Conservation (phyloP, 2,888 invertebrate species). For the Dryocosmus kuriphilus region DNA sequence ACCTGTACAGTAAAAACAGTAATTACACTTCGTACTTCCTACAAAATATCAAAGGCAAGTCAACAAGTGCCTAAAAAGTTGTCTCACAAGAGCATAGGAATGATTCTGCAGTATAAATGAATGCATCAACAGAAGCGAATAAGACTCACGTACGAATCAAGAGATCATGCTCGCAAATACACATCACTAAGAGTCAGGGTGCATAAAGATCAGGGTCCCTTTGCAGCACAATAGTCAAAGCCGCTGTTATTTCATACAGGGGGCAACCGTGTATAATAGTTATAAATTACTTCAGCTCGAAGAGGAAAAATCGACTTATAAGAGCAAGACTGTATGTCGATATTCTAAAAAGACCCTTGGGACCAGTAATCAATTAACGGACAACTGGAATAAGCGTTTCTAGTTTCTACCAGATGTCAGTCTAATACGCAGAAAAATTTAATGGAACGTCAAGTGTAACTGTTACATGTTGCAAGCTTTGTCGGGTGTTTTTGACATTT, state of each 20-base stretch:
- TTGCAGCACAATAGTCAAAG: slow-evolving; percentile 59
- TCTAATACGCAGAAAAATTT: slow-evolving; percentile 28
- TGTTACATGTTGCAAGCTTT: not conserved
- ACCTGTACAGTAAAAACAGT: not conserved
- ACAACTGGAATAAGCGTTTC: slow-evolving; percentile 32
- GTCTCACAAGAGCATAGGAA: not conserved
- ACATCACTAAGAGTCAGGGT: slow-evolving; percentile 40
- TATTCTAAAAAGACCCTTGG: slow-evolving; percentile 36
- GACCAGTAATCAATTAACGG: slow-evolving; percentile 33
- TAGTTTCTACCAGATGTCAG: slow-evolving; percentile 25
- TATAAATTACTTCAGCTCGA: slow-evolving; percentile 63
- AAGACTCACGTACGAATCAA: slow-evolving; percentile 67
- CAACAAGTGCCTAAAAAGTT: slow-evolving; percentile 22
- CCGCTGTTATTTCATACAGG: slow-evolving; percentile 55
- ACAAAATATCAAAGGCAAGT: not conserved
- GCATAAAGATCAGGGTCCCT: slow-evolving; percentile 43
- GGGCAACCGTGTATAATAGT: slow-evolving; percentile 70
- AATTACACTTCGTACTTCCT: not conserved
- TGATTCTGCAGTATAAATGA: slow-evolving; percentile 47
- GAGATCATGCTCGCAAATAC: slow-evolving; percentile 64
- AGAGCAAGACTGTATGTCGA: slow-evolving; percentile 39
- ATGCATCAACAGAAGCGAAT: slow-evolving; percentile 48
- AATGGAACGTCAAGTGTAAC: slow-evolving; percentile 35
- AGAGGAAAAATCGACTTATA: slow-evolving; percentile 44
- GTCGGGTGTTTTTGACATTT: slow-evolving; percentile 24